Evolutionary conservation across 2,113 vertebrate genomes (phyloP).

Genomic region (Empidonax alnorum): DNA sequence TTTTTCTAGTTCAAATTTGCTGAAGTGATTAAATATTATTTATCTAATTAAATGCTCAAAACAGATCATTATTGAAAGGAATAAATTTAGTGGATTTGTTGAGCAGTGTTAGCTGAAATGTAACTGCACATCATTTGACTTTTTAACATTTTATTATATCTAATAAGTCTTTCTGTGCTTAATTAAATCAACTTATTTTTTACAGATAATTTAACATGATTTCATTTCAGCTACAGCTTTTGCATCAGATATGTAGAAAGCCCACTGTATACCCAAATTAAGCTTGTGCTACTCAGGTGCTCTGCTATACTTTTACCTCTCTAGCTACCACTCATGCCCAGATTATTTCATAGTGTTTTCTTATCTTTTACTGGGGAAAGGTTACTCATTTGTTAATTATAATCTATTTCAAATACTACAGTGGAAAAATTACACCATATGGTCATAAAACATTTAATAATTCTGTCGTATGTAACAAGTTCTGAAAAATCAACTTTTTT

Average conservation of each 20-base stretch:
- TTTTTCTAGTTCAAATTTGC: conserved; percentile 80
- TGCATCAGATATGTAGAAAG: conserved; percentile 74
- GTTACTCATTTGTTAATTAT: background rate
- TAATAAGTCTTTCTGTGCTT: conserved; percentile 84
- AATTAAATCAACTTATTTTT: conserved; percentile 87
- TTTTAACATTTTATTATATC: conserved; percentile 87
- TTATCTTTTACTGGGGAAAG: background rate
- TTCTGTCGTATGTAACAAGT: conserved; percentile 8
- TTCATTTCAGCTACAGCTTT: conserved; percentile 77
- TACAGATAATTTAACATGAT: conserved; percentile 85
- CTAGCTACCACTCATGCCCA: background rate
- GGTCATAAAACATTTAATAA: conserved; percentile 28
- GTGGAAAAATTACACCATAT: conserved; percentile 14
- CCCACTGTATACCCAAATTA: conserved; percentile 66
- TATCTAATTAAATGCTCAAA: conserved; percentile 86
- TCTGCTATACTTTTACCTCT: conserved; percentile 21
- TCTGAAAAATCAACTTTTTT: conserved; percentile 49
- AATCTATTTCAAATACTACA: conserved; percentile 4
- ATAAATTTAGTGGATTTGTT: conserved; percentile 81
- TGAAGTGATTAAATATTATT: conserved; percentile 86
- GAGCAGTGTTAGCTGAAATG: conserved; percentile 81
- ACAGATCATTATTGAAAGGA: conserved; percentile 86
- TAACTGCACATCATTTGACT: conserved; percentile 84
- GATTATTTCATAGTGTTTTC: background rate
- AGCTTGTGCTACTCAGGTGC: conserved; percentile 59